Base-by-base conservation (phyloP, 2,888 invertebrate species). In the Himalopsyche japonica region DNA sequence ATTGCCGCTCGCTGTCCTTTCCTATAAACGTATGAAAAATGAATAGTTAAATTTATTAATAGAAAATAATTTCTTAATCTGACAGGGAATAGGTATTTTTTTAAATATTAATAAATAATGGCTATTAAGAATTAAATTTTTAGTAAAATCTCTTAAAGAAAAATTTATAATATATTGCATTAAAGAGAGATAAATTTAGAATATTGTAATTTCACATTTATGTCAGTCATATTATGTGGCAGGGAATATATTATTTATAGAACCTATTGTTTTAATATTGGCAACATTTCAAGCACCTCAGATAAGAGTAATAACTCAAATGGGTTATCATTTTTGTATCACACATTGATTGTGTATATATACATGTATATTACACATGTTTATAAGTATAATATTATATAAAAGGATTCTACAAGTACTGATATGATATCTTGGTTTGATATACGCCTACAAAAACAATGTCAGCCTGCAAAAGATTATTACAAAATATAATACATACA, bases 11-110 rank as follows among this genome's bases (percentile, higher is more conserved):
- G 79, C 48, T 83, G 84, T 85, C 87, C 86, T 86, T 86, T 86
- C 87, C 87, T 87, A 87, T 49, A 87, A 87, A 76, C 85, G 48
- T 18, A 81, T 83, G 85, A 87, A 86, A 82, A 84, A 86, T 84
- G 84, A 79, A 24, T 83, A 83, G 83, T 86, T 85, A 85, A 85
- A 76, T 49, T 70, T 30, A 81, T 83, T 24, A 81, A 37, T 10
- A 37, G 10, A 37, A 37, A 37, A 37, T 7, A 37, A 7, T 10
- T 1, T 10, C 8, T 37, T 37, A 37, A 37, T 37, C 37, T 37
- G 37, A 37, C 10, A 37, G 37, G 37, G 37, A 8, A 43, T 4
- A 8, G 37, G 7, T 37, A 5, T 78, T 32, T 30, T 78, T 78
- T 30, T 12, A 76, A 76, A 32, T 20, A 76, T 30, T 30, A n/a